Evolutionary conservation across 2,888 invertebrate species (phyloP).

Genomic region (Cerceris ruficornis): DNA sequence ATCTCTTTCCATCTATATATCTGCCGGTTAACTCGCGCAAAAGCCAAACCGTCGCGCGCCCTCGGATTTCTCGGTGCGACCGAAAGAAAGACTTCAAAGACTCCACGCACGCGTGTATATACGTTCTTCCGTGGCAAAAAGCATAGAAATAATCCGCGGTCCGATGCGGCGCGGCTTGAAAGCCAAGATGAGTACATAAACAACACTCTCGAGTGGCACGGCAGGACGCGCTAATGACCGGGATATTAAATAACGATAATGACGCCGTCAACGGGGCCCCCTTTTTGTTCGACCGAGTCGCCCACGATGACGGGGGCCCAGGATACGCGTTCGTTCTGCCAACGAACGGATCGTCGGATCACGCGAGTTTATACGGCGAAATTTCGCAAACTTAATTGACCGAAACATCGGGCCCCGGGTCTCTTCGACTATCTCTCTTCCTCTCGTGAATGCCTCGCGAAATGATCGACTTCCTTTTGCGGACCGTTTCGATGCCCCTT

Average conservation of each 20-base stretch:
- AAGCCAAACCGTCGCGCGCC: conserved; percentile 24
- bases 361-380: conserved; percentile 61
- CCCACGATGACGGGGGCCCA: conserved; percentile 53
- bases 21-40: conserved; percentile 41
- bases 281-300: conserved; percentile 66
- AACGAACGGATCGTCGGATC: conserved; percentile 45
- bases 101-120: conserved; percentile 30
- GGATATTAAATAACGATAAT: conserved; percentile 82
- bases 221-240: conserved; percentile 80
- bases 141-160: conserved; percentile 55
- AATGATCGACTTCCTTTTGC: conserved; percentile 59
- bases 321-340: conserved; percentile 48
- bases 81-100: conserved; percentile 63
- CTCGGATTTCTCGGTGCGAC: conserved; percentile 20
- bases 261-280: conserved; percentile 73
- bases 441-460: conserved; percentile 19
- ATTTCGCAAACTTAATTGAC: conserved; percentile 79
- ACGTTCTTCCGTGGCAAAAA: conserved; percentile 57
- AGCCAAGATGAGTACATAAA: conserved; percentile 76
- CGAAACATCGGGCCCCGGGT: conserved; percentile 63
- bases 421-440: not conserved
- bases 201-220: conserved; percentile 77
- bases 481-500: conserved; percentile 3
- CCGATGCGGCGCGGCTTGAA: conserved; percentile 57
- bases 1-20: conserved; percentile 39